A percentile compares a stretch with the other conserved stretches of the same genome.
phyloP scores from a whole-genome alignment of 2,888 invertebrate species.

The Protodeltote pygarga region DNA sequence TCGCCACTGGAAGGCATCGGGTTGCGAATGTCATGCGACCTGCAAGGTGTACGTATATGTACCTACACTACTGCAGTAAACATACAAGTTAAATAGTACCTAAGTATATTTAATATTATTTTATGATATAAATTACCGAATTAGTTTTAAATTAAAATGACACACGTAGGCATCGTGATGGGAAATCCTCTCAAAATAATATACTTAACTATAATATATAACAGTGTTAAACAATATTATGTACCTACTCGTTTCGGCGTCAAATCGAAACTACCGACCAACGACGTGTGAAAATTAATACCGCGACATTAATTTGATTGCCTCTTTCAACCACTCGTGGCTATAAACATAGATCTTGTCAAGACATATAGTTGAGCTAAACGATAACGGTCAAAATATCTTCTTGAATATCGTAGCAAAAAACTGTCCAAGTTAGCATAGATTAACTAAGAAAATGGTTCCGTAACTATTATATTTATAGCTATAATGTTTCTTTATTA shows the following conservation, averaged over 20 bases:
- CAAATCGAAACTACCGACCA: too few species aligned
- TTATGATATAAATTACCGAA: too few species aligned
- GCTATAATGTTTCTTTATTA: too few species aligned
- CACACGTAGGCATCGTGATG: too few species aligned
- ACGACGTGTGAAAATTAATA: constrained; percentile 6
- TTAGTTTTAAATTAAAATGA: too few species aligned
- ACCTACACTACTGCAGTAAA: not conserved
- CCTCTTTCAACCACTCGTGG: constrained; percentile 28
- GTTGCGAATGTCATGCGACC: constrained; percentile 35
- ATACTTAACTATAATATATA: too few species aligned
- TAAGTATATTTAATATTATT: too few species aligned
- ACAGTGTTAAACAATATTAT: not conserved
- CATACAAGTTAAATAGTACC: too few species aligned
- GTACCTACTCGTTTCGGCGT: not conserved
- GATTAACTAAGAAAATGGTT: too few species aligned
- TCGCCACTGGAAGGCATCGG: constrained; percentile 36
- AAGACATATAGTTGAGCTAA: constrained; percentile 17
- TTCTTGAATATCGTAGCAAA: constrained; percentile 7
- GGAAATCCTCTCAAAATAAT: too few species aligned
- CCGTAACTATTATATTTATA: too few species aligned
- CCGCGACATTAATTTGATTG: constrained; percentile 20
- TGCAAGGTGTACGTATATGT: constrained; percentile 32
- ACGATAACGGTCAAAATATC: constrained; percentile 20
- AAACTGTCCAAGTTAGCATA: too few species aligned
- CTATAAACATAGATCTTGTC: constrained; percentile 34